Base-by-base conservation (phyloP, 1,140 invertebrate species). In the Holcopasites calliopsidis region DNA sequence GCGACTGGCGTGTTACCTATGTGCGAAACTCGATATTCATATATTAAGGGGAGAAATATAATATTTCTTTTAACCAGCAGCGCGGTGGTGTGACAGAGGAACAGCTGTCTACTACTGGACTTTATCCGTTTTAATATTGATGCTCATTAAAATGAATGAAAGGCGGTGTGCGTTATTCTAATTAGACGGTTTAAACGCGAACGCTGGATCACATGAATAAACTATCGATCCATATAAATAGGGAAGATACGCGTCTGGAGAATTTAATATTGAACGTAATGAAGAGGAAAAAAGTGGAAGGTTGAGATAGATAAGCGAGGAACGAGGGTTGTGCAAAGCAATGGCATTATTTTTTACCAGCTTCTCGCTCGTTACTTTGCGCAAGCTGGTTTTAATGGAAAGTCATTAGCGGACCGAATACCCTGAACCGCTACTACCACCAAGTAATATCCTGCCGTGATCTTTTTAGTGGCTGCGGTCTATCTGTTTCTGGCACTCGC, bases 371-470 rank as follows among this genome's bases (percentile, higher is more conserved):
- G 60, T 16, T 31, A 31, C 23, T 42, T 47, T n/a, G 40, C 33
- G 18, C 18, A 18, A 69, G 10, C 31, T 75, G 72, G 50, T 69
- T 61, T 71, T 71, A 80, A 82, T 61, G 65, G 52, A 71, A 80
- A 66, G 50, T 72, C 31, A 80, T 80, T 80, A 76, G 44, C 60
- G n/a, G 72, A 58, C 8, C 54, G 21, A 33, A 13, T 44, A n/a
- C 38, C 18, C 49, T 31, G 40, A 49, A 61, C 65, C 13, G 49
- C n/a, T n/a, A n/a, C 33, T 33, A 61, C 54, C 40, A 33, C 40
- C 38, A 65, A 64, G 72, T 73, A 71, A 60, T 44, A 60, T 62
- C 44, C 65, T 35, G 52, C 26, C 64, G 40, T 54, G 44, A 44
- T 64, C 58, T n/a, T 72, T 57, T 62, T 52, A 44, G 35, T 74